phyloP scores from a whole-genome alignment of 2,888 invertebrate species.

The Platerodrilus igneus region DNA sequence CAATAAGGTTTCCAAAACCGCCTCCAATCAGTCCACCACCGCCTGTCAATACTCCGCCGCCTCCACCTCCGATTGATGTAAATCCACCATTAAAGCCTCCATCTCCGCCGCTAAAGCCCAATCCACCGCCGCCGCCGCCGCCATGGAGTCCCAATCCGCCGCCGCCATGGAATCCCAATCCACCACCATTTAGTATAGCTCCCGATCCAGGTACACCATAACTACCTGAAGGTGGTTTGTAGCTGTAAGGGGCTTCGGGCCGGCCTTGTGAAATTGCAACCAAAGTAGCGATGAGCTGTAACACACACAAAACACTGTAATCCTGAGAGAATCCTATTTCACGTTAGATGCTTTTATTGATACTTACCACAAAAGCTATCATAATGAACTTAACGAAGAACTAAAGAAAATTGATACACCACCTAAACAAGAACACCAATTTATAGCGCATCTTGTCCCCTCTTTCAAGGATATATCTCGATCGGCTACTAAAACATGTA shows the following conservation, averaged over 20 bases:
- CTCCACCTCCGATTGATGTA: constrained; percentile 39
- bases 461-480: constrained; percentile 27
- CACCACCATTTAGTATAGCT: constrained; percentile 21
- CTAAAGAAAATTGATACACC: constrained; percentile 34
- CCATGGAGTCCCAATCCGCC: constrained; percentile 24
- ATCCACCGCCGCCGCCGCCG: constrained; percentile 23
- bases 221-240: constrained; percentile 41
- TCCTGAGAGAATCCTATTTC: constrained; percentile 11
- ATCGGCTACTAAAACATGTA: constrained; percentile 18
- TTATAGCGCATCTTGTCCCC: constrained; percentile 41
- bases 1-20: constrained; percentile 16
- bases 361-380: constrained; percentile 42
- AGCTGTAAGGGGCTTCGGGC: constrained; percentile 57
- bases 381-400: constrained; percentile 33
- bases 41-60: too few species aligned
- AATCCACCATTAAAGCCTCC: too few species aligned
- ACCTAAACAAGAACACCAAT: constrained; percentile 28
- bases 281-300: constrained; percentile 40
- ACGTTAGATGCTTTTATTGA: constrained; percentile 11
- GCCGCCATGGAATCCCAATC: constrained; percentile 25
- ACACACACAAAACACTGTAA: constrained; percentile 23
- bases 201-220: constrained; percentile 36
- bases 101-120: constrained; percentile 19
- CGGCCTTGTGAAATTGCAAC: constrained; percentile 57
- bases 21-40: constrained; percentile 25